A percentile compares a stretch with the other conserved stretches of the same genome.
These are phyloP conservation scores for Castor canadensis DNA, from an alignment of 2,113 vertebrate species.

Conservation along the genomic window DNA sequence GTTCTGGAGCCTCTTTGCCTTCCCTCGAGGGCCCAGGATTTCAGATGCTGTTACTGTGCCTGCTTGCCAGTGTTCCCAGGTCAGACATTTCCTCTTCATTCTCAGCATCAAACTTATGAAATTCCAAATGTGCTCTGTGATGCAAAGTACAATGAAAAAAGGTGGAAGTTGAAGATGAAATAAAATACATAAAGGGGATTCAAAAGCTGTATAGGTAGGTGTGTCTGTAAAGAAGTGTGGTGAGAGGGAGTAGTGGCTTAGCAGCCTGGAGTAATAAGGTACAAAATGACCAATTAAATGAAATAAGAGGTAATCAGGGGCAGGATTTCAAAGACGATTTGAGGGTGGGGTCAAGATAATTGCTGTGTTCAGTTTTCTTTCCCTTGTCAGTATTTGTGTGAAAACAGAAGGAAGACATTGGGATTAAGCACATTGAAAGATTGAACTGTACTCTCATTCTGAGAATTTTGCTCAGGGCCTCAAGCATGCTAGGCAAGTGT, in stretches of 20 bases:
- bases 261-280: not conserved
- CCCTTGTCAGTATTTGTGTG: accelerated
- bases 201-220: not conserved
- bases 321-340: not conserved
- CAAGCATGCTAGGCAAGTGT: too few species aligned
- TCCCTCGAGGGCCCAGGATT: not conserved
- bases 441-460: not conserved
- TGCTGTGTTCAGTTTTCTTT: not conserved
- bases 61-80: not conserved
- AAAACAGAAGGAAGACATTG: not conserved
- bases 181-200: not conserved
- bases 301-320: not conserved
- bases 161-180: not conserved
- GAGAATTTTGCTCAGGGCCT: too few species aligned
- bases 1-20: not conserved
- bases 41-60: not conserved
- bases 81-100: not conserved
- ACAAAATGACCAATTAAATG: not conserved
- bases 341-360: not conserved
- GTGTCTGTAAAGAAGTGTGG: not conserved
- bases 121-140: not conserved
- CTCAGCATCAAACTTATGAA: not conserved
- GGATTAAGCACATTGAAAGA: not conserved
- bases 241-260: not conserved
- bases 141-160: not conserved